Evolutionary conservation across 2,888 invertebrate genomes (phyloP).

Genomic region (Hirudinaria manillensis): DNA sequence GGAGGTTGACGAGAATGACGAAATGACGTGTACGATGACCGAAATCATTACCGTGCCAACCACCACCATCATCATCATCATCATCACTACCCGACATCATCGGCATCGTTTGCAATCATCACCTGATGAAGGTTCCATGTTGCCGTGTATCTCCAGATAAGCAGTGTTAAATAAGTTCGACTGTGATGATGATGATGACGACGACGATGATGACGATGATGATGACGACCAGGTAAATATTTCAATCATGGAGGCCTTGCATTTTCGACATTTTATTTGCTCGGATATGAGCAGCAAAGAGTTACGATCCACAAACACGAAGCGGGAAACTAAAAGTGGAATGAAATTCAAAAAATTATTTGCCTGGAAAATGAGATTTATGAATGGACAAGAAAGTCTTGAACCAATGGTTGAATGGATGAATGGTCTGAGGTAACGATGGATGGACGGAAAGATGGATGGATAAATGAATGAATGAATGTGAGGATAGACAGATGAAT

Average conservation of each 20-base stretch:
- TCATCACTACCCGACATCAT: conserved; percentile 15
- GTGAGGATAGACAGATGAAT: neutral
- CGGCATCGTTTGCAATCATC: neutral
- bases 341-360: neutral
- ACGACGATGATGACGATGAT: no score
- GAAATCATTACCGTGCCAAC: neutral
- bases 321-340: no score
- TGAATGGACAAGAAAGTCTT: neutral
- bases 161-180: no score
- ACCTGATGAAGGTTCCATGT: no score
- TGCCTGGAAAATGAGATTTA: conserved; percentile 10
- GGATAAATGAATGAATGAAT: neutral
- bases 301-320: no score
- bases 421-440: neutral
- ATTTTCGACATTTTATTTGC: no score
- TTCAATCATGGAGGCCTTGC: no score
- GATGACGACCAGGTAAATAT: no score
- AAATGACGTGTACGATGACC: neutral
- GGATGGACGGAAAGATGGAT: neutral
- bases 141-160: no score
- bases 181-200: no score
- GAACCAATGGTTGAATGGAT: neutral
- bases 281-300: no score
- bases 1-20: no score
- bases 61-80: conserved; percentile 15